Base-by-base conservation (phyloP, 2,888 invertebrate species). In the Gnatocerus cornutus region DNA sequence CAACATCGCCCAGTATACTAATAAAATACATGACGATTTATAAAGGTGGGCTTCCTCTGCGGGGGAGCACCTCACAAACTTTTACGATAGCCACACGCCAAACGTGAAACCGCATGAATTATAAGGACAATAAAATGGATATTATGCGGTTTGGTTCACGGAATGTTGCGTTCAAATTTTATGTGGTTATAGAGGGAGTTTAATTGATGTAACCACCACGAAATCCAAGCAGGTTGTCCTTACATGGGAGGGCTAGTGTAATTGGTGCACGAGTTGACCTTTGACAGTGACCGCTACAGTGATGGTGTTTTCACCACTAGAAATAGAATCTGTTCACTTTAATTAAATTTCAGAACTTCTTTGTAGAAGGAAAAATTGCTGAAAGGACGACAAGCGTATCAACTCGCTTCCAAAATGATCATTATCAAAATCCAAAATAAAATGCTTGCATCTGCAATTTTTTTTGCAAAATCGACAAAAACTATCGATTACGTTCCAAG, bases 71-170 rank as follows among this genome's bases (percentile, higher is more conserved):
- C 66, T 52, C 62, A 37, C 66, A 61, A 46, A 55, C 55, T 58
- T 67, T 67, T 67, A 64, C 53, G 64, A 65, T 52, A 69, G 69
- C 69, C 69, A 69, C 69, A 66, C 69, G 69, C 69, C 66, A 69
- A 68, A 69, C 64, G 12, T 16, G 64, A 58, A 50, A 66, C 48
- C 43, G 12, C 37, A 37, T 61, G 68, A 68, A 43, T 68, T 68
- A 68, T 62, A 48, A 33, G 52, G 37, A 67, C 66, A 59, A 67
- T 67, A 66, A 66, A 66, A 66, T 30, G 56, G 53, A 48, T 56
- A 48, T 66, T 58, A 66, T 55, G 29, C 16, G 29, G 37, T 14
- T 16, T 41, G 27, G 63, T 53, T 63, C 55, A 53, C 45, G 66
- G 66, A 66, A 67, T 59, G 66, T 52, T 50, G 59, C 50, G 21